Conservation (phyloP, 2,797 vertebrate genomes). For the Pseudomugil tenellus region DNA sequence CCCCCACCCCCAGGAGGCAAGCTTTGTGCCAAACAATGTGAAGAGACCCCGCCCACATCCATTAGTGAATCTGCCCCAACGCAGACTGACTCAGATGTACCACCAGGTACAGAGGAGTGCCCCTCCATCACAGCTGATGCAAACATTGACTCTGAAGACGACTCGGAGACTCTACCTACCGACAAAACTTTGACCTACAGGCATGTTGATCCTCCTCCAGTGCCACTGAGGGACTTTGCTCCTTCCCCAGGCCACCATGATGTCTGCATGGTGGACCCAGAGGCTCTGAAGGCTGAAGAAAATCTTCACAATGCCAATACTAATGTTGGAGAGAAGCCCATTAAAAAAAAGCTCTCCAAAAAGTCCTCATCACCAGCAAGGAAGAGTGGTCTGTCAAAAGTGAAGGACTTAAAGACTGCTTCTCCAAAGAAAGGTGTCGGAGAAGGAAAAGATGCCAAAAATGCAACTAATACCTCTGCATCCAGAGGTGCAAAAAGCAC, state of each 20-base stretch:
- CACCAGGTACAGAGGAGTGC: conserved; percentile 96
- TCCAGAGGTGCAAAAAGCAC: conserved; percentile 90
- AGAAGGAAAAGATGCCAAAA: conserved; percentile 96
- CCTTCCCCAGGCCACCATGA: conserved; percentile 92
- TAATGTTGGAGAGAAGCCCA: conserved; percentile 89
- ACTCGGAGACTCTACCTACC: conserved; percentile 96
- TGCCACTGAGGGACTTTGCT: conserved; percentile 88
- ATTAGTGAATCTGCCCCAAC: conserved; percentile 95
- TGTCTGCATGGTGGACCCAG: conserved; percentile 96
- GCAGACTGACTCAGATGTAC: conserved; percentile 96
- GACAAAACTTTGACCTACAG: conserved; percentile 95
- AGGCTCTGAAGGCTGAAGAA: conserved; percentile 89
- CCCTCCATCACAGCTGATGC: conserved; percentile 98
- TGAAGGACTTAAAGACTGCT: conserved; percentile 89
- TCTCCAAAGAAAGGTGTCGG: conserved; percentile 91
- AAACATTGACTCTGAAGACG: conserved; percentile 98
- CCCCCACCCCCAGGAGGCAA: conserved; percentile 91
- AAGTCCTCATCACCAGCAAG: conserved; percentile 91
- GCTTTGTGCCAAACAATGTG: conserved; percentile 88
- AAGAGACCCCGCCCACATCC: conserved; percentile 96
- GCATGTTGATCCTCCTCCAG: conserved; percentile 91
- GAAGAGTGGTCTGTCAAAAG: conserved; percentile 87
- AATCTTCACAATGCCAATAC: conserved; percentile 90
- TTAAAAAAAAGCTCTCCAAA: conserved; percentile 92
- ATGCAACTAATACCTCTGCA: conserved; percentile 92